Conservation (phyloP, 2,113 vertebrate species). For the Balaenoptera acutorostrata region DNA sequence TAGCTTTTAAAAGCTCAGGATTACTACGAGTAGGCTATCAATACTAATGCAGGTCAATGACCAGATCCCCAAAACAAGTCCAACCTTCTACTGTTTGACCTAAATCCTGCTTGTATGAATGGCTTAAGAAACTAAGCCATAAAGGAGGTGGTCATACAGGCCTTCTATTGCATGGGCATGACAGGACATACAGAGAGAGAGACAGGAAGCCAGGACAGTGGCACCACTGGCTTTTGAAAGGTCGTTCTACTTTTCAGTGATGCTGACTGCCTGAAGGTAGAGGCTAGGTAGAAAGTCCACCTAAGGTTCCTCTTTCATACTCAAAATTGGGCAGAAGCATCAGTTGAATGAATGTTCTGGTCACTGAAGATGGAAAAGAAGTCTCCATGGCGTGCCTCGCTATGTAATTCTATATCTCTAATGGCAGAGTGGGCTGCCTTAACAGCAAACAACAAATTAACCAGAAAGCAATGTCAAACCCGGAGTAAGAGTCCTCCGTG, state of each 20-base stretch:
- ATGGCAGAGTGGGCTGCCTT: neutral
- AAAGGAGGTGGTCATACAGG: neutral
- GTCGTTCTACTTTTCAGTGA: neutral
- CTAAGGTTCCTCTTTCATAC: neutral
- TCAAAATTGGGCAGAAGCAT: neutral
- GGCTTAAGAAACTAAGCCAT: neutral
- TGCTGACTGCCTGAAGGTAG: neutral
- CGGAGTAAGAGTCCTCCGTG: neutral
- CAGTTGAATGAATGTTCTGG: neutral
- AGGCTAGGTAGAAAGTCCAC: neutral
- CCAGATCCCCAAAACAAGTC: neutral
- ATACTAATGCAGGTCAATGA: neutral
- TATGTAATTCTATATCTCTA: neutral
- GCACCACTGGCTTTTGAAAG: neutral
- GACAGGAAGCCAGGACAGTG: neutral
- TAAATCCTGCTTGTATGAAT: neutral
- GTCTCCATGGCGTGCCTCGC: neutral
- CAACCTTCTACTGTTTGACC: neutral
- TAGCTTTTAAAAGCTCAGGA: neutral
- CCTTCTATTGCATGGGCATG: neutral
- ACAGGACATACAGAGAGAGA: neutral
- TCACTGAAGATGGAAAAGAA: neutral
- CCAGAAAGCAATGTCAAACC: neutral
- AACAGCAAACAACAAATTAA: neutral
- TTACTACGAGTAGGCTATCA: neutral